Percentiles rank a stretch among this genome's conserved stretches.
Conservation (phyloP, 2,888 invertebrate species). For the Troglohyphantes excavatus region DNA sequence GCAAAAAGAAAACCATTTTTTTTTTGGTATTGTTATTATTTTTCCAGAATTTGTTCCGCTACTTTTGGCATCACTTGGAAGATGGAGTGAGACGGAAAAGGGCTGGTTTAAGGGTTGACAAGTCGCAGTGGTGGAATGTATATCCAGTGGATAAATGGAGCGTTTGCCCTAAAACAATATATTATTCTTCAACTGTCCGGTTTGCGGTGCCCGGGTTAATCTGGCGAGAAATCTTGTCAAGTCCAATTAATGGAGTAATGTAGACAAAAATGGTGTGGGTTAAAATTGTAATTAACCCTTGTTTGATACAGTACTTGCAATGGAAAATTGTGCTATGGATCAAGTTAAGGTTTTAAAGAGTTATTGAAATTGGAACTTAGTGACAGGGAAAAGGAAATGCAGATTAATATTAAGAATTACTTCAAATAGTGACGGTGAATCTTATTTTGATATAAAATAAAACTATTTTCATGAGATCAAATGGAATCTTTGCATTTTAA, state of each 20-base stretch:
- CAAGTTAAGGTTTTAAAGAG: too few relatives aligned
- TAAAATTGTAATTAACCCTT: too few relatives aligned
- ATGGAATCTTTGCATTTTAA: too few relatives aligned
- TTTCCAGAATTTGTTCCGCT: slow-evolving; percentile 5
- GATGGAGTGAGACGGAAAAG: slow-evolving; percentile 9
- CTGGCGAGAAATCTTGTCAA: neutral
- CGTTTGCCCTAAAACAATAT: neutral
- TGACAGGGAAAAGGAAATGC: too few relatives aligned
- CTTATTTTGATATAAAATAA: too few relatives aligned
- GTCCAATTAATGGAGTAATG: neutral
- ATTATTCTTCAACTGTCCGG: neutral
- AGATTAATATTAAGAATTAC: too few relatives aligned
- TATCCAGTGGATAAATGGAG: neutral
- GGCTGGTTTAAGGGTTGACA: slow-evolving; percentile 1
- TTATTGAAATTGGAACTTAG: too few relatives aligned
- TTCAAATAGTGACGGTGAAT: too few relatives aligned
- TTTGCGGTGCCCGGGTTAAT: neutral
- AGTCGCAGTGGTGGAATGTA: neutral
- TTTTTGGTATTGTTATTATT: neutral
- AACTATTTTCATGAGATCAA: too few relatives aligned
- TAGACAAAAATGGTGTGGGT: too few relatives aligned
- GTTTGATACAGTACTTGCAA: too few relatives aligned
- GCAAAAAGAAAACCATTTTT: neutral
- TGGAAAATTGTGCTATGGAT: too few relatives aligned
- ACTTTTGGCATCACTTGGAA: neutral